Evolutionary conservation across 2,888 invertebrate genomes (phyloP), one percentile per base, ranked within the genome.

Genomic region (Exephanes ischioxanthus): DNA sequence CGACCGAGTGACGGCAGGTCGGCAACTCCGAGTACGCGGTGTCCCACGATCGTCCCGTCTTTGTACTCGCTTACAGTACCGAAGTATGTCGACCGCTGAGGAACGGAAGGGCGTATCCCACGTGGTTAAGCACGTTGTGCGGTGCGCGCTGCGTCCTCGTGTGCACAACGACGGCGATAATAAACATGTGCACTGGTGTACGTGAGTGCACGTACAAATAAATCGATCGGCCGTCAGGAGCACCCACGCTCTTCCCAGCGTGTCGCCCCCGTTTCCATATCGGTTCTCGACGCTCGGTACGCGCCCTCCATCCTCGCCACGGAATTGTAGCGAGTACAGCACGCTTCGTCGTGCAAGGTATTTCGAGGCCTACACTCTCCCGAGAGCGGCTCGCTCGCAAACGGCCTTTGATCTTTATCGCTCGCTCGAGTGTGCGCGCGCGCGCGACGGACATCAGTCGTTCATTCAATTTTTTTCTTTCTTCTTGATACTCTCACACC

Each of bases 331-430:
- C 82, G 82, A 85, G 79, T 76, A 45, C 66, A 63, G 45, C 45
- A 82, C 73, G 82, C 78, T 82, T 76, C 55, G 30, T 67, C 85
- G 75, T 82, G 71, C 79, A 71, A 82, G 85, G 75, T 82, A 85
- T 85, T 82, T 79, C 83, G 83, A 85, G 80, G 85, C 75, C 53
- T 51, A n/a, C 51, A 70, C 61, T 82, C 37, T 58, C 61, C 66
- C 26, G 63, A n/a, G 66, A 61, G 82, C 79, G 80, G 85, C 67
- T 85, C 83, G 53, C 83, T 80, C 67, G 51, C 85, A n/a, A 55
- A 80, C 79, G 75, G 63, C 80, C 83, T 85, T 85, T 85, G 80
- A 85, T 85, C 76, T 85, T 85, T 85, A 85, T 85, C 83, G 85
- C 67, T 83, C 72, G 80, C 71, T 70, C 85, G 68, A 80, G 80